Conservation (phyloP, 2,113 vertebrate genomes). For the Nycticryphes semicollaris region DNA sequence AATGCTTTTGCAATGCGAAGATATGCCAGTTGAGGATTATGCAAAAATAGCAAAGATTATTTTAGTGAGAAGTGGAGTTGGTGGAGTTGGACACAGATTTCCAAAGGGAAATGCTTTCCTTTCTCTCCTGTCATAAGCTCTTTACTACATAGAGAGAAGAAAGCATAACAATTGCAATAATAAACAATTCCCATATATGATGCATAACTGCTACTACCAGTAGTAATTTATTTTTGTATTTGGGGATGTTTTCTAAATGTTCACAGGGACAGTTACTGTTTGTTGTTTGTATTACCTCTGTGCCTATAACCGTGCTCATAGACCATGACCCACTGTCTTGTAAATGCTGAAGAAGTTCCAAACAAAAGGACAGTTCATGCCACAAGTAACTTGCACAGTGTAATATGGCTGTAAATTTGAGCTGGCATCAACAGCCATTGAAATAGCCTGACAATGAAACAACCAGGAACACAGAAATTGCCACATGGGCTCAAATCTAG, state of each 20-base stretch:
- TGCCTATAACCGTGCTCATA: background rate
- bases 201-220: background rate
- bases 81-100: background rate
- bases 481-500: constrained; percentile 25
- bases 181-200: background rate
- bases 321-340: constrained; percentile 38
- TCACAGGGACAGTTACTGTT: constrained; percentile 17
- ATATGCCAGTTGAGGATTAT: background rate
- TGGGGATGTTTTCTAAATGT: constrained; percentile 3
- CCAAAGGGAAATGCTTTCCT: background rate
- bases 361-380: constrained; percentile 1
- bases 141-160: background rate
- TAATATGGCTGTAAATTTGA: constrained; percentile 36
- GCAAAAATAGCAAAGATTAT: background rate
- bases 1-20: background rate
- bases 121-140: background rate
- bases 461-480: constrained; percentile 20
- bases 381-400: background rate
- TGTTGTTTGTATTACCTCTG: background rate
- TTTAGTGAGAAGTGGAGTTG: background rate
- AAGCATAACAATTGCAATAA: background rate
- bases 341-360: constrained; percentile 31
- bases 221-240: background rate
- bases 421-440: background rate
- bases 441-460: constrained; percentile 23